A percentile compares a stretch with the other conserved stretches of the same genome.
Conservation (phyloP, 2,113 vertebrate species). For the Oplegnathus fasciatus region DNA sequence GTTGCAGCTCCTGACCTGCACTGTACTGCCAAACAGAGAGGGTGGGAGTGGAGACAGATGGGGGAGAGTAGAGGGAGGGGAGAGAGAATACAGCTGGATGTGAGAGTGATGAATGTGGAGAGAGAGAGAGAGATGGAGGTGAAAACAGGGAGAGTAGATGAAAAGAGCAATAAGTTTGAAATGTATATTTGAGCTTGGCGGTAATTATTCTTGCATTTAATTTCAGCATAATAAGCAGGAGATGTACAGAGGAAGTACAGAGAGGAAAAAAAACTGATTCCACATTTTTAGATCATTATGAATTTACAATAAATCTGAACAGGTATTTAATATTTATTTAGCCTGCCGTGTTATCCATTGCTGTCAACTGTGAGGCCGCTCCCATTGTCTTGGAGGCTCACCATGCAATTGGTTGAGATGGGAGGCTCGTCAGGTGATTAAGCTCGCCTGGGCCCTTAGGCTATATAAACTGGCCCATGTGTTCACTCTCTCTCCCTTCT, state of each 20-base stretch:
- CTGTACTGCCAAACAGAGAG: slow-evolving; percentile 55
- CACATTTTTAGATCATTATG: slow-evolving; percentile 16
- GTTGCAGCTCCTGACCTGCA: slow-evolving; percentile 53
- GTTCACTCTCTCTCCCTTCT: no score
- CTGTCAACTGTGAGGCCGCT: not conserved
- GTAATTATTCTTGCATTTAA: slow-evolving; percentile 52
- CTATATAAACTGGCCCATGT: not conserved
- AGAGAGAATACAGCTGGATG: slow-evolving; percentile 19
- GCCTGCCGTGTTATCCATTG: not conserved
- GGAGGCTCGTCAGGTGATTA: not conserved
- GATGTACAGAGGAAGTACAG: not conserved
- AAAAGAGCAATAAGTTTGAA: slow-evolving; percentile 44
- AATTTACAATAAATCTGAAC: slow-evolving; percentile 5
- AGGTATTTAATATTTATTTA: slow-evolving; percentile 18
- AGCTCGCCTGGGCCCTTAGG: not conserved
- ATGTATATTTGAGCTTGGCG: slow-evolving; percentile 11
- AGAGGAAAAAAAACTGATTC: not conserved
- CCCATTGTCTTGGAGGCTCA: not conserved
- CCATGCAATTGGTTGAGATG: not conserved
- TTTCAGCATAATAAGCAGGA: slow-evolving; percentile 37
- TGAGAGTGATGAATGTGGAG: slow-evolving; percentile 6
- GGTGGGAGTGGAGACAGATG: not conserved
- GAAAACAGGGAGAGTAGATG: slow-evolving; percentile 20
- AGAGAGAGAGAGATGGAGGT: not conserved
- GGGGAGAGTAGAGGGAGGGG: not conserved